Evolutionary conservation across 1,140 invertebrate species (phyloP).

Genomic region (Drosophila jambulina): DNA sequence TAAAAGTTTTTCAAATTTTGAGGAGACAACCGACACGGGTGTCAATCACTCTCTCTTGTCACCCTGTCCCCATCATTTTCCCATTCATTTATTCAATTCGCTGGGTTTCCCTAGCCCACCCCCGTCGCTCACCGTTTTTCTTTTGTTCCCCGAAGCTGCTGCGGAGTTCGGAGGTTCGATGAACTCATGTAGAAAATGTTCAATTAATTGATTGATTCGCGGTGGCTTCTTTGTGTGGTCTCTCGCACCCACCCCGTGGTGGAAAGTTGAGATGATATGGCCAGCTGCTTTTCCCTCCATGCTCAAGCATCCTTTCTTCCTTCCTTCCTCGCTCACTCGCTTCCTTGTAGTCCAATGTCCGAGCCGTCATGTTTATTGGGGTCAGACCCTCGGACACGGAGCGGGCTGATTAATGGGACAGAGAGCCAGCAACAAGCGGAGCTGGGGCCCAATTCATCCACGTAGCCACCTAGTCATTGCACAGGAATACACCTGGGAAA

Average conservation of each 20-base stretch:
- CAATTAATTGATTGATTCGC: slow-evolving; percentile 80
- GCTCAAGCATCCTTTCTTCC: slow-evolving; percentile 5
- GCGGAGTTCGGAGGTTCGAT: slow-evolving; percentile 62
- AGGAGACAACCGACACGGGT: slow-evolving; percentile 9
- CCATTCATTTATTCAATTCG: slow-evolving; percentile 59
- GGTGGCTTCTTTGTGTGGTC: slow-evolving; percentile 45
- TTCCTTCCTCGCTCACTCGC: slow-evolving; percentile 10
- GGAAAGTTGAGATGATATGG: slow-evolving; percentile 19
- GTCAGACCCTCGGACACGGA: slow-evolving; percentile 52
- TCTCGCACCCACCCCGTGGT: slow-evolving; percentile 1
- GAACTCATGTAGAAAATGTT: slow-evolving; percentile 76
- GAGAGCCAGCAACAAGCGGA: slow-evolving; percentile 32
- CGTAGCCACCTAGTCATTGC: slow-evolving; percentile 61
- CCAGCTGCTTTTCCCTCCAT: slow-evolving; percentile 29
- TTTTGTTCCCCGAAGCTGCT: slow-evolving; percentile 44
- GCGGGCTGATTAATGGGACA: slow-evolving; percentile 64
- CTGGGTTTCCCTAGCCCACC: slow-evolving; percentile 30
- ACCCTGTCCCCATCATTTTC: slow-evolving; percentile 38
- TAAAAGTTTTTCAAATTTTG: neutral
- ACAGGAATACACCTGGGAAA: slow-evolving; percentile 28
- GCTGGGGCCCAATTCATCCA: slow-evolving; percentile 28
- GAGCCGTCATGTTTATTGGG: slow-evolving; percentile 68
- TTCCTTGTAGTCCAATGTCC: slow-evolving; percentile 51
- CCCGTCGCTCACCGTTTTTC: slow-evolving; percentile 12
- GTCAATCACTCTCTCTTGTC: slow-evolving; percentile 43